phyloP scores from a whole-genome alignment of 2,888 invertebrate genomes.

The Thera britannica region DNA sequence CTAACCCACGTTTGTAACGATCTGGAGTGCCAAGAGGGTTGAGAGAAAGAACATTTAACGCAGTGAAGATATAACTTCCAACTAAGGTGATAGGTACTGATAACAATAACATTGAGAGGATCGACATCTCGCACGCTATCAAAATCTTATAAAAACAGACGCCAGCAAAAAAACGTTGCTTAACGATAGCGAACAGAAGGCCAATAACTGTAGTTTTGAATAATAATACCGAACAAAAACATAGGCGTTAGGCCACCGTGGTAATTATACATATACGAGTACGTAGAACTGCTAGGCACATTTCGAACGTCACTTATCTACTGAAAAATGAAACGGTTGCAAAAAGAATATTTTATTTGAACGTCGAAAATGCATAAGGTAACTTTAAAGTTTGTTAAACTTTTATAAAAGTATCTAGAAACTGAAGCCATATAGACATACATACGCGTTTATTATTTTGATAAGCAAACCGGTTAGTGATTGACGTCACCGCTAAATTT shows the following conservation, averaged over 20 bases:
- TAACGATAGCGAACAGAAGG: not conserved
- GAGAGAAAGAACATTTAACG: no score
- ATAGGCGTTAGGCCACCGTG: no score
- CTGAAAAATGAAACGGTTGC: no score
- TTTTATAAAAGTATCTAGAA: not conserved
- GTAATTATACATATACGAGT: no score
- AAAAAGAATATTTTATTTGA: no score
- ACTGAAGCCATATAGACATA: conserved; percentile 14
- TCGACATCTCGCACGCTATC: conserved; percentile 12
- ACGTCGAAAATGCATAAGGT: no score
- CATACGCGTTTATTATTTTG: not conserved
- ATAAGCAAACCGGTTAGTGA: conserved; percentile 30
- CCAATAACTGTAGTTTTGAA: not conserved
- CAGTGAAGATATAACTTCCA: not conserved
- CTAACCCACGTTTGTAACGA: no score
- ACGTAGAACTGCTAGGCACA: no score
- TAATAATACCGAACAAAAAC: not conserved
- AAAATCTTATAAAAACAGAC: conserved; percentile 11
- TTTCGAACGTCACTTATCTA: no score
- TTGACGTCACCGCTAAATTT: conserved; percentile 36
- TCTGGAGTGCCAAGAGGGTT: no score
- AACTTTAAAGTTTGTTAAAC: conserved; percentile 2
- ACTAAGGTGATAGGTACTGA: not conserved
- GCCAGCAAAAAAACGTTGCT: conserved; percentile 8
- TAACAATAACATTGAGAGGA: conserved; percentile 10